Conservation (phyloP, 2,888 invertebrate species). For the Metacarcinus magister region DNA sequence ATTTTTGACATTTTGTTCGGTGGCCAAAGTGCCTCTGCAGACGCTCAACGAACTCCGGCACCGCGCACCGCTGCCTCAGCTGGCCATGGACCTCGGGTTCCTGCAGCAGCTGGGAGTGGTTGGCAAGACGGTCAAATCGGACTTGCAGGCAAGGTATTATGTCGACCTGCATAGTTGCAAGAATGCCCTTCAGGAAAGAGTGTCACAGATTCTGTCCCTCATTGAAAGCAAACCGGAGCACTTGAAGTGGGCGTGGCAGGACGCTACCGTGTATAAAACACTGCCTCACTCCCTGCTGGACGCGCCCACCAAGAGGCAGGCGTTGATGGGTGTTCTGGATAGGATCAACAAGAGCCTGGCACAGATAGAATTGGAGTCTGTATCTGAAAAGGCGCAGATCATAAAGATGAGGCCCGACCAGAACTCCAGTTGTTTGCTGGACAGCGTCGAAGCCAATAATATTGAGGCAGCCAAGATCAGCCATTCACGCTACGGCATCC, state of each 20-base stretch:
- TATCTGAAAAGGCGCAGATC: not conserved
- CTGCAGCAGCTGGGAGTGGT: not conserved
- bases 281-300: not conserved
- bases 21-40: not conserved
- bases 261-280: not conserved
- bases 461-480: not conserved
- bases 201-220: not conserved
- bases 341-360: not conserved
- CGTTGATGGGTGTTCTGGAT: not conserved
- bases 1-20: not conserved
- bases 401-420: not conserved
- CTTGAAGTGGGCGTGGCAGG: not conserved
- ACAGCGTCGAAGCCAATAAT: not conserved
- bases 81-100: not conserved
- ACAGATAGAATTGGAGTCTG: not conserved
- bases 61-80: constrained; percentile 31
- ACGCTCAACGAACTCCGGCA: not conserved
- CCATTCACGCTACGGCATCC: not conserved
- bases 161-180: not conserved
- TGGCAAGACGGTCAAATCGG: not conserved
- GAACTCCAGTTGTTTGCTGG: not conserved
- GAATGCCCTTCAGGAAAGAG: not conserved
- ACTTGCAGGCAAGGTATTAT: not conserved
- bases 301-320: not conserved
- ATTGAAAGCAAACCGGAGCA: not conserved